Evolutionary conservation across 2,797 vertebrate genomes (phyloP).

Genomic region (Sebastes ruberrimus): DNA sequence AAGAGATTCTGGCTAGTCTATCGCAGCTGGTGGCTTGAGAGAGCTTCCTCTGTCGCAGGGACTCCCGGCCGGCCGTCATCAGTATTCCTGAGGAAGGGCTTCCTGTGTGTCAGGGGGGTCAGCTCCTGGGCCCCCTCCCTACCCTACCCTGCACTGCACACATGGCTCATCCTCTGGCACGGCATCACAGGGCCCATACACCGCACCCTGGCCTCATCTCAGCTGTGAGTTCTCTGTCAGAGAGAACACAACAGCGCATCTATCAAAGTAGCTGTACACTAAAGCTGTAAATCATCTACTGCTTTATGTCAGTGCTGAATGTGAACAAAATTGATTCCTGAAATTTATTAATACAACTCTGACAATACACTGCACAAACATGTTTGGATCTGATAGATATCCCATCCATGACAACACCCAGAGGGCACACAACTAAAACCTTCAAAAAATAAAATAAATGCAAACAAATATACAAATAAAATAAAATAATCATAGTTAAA

Average conservation of each 20-base stretch:
- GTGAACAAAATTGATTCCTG: too few relatives aligned
- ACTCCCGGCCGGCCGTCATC: slow-evolving; percentile 76
- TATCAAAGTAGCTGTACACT: slow-evolving; percentile 19
- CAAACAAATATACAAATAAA: too few relatives aligned
- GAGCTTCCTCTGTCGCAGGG: slow-evolving; percentile 81
- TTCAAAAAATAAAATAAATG: too few relatives aligned
- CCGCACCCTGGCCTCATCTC: slow-evolving; percentile 45
- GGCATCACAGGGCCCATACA: slow-evolving; percentile 71
- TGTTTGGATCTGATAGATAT: too few relatives aligned
- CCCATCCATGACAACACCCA: too few relatives aligned
- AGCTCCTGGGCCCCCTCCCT: slow-evolving; percentile 46
- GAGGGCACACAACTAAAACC: too few relatives aligned
- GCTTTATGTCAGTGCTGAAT: slow-evolving; percentile 1
- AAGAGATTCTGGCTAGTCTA: slow-evolving; percentile 81
- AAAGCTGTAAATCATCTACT: slow-evolving; percentile 34
- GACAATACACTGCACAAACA: too few relatives aligned
- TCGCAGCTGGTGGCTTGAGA: slow-evolving; percentile 85
- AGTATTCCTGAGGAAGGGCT: slow-evolving; percentile 83
- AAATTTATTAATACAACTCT: too few relatives aligned
- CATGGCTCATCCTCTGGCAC: slow-evolving; percentile 79
- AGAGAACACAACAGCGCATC: slow-evolving; percentile 46
- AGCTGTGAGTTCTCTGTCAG: slow-evolving; percentile 45
- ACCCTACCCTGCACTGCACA: slow-evolving; percentile 54
- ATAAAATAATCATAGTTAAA: too few relatives aligned
- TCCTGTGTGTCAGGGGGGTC: slow-evolving; percentile 77